These are phyloP conservation scores for Cephalopholis sonnerati DNA, from an alignment of 2,113 vertebrate species.

Conservation along the genomic window DNA sequence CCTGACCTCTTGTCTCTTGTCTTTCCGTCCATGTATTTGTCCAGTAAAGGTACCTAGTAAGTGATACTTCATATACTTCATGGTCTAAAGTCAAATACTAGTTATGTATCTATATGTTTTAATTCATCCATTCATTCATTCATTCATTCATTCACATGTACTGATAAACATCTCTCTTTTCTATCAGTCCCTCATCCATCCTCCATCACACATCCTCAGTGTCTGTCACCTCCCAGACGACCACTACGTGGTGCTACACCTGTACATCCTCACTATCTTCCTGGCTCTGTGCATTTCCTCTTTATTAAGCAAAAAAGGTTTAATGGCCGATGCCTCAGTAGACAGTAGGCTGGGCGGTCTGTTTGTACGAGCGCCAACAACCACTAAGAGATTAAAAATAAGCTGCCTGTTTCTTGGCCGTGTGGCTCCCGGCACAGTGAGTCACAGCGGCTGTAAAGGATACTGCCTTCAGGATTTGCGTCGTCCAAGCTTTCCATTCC, in stretches of 20 bases:
- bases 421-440: slow-evolving; percentile 49
- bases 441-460: slow-evolving; percentile 72
- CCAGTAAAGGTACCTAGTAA: background rate
- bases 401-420: slow-evolving; percentile 48
- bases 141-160: too few relatives aligned
- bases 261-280: slow-evolving; percentile 1
- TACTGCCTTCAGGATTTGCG: slow-evolving; percentile 84
- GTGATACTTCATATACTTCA: background rate
- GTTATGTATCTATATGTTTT: background rate
- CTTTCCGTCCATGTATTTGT: background rate
- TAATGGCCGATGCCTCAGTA: slow-evolving; percentile 56
- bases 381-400: slow-evolving; percentile 77
- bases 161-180: background rate
- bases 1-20: too few relatives aligned
- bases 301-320: slow-evolving; percentile 46
- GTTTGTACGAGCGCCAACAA: slow-evolving; percentile 58
- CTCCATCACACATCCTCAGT: slow-evolving; percentile 21
- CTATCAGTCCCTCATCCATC: slow-evolving; percentile 3
- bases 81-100: background rate
- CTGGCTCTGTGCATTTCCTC: slow-evolving; percentile 40
- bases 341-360: slow-evolving; percentile 45
- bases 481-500: slow-evolving; percentile 85
- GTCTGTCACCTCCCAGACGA: slow-evolving; percentile 13
- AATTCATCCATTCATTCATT: too few relatives aligned
- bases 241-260: slow-evolving; percentile 54